A percentile compares a stretch with the other conserved stretches of the same genome.
Conservation (phyloP, 2,888 invertebrate species). For the Galerucella pusilla region DNA sequence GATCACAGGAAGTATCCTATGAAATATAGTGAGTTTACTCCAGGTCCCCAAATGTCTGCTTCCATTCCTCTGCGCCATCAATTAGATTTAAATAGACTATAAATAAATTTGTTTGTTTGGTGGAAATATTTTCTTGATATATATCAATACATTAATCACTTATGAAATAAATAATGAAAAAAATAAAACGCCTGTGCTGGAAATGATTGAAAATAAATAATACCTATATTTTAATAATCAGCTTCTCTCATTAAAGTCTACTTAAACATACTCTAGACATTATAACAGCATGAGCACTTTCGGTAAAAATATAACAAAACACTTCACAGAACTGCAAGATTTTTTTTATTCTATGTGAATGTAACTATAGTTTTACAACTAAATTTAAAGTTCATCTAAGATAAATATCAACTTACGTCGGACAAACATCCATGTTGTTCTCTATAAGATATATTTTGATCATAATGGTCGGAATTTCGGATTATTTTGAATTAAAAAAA, state of each 20-base stretch:
- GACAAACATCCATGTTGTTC: no score
- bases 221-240: conserved; percentile 35
- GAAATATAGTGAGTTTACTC: no score
- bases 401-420: conserved; percentile 8
- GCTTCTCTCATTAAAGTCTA: conserved; percentile 43
- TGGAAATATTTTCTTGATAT: not conserved
- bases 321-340: conserved; percentile 57
- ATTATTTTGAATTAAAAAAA: no score
- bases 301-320: conserved; percentile 70
- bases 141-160: not conserved
- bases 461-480: no score
- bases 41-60: no score
- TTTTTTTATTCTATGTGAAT: conserved; percentile 47
- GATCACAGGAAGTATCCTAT: no score
- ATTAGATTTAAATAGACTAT: not conserved
- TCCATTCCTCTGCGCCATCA: not conserved
- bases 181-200: conserved; percentile 25
- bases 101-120: no score
- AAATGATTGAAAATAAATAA: conserved; percentile 32
- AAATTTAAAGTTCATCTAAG: conserved; percentile 45
- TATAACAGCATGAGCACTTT: conserved; percentile 77
- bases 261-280: conserved; percentile 53
- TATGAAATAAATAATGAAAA: conserved; percentile 5
- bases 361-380: conserved; percentile 54
- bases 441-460: not conserved